A percentile compares a stretch with the other conserved stretches of the same genome.
Evolutionary conservation across 1,140 invertebrate genomes (phyloP).

Genomic region (Tribolium castaneum): DNA sequence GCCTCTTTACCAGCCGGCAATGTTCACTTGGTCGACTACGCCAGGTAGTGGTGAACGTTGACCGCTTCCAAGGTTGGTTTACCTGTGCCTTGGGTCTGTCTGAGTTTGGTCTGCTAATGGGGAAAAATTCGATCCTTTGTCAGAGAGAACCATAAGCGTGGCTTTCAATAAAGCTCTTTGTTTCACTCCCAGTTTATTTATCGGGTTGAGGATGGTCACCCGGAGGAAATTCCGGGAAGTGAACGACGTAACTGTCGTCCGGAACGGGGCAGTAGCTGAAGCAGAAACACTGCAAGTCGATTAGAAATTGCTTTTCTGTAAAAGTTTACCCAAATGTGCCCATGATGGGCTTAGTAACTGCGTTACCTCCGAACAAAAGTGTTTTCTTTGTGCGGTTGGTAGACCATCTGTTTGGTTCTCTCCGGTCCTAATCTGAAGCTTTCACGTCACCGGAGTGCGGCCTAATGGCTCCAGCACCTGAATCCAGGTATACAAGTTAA

Average conservation of each 20-base stretch:
- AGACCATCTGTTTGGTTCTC: conserved; percentile 1
- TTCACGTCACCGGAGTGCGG: not conserved
- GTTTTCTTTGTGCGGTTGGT: conserved; percentile 3
- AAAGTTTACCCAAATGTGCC: not conserved
- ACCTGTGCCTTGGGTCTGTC: conserved; percentile 47
- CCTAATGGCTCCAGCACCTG: not conserved
- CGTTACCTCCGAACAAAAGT: not conserved
- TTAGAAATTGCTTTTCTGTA: too few species aligned
- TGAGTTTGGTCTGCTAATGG: conserved; percentile 45
- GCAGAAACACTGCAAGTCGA: too few species aligned
- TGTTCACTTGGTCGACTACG: conserved; percentile 22
- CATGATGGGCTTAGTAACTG: not conserved
- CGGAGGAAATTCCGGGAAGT: not conserved
- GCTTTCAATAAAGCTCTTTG: not conserved
- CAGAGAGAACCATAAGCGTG: not conserved
- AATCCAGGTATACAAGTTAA: not conserved
- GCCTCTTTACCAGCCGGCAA: not conserved
- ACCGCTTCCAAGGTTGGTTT: conserved; percentile 49
- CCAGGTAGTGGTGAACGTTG: conserved; percentile 44
- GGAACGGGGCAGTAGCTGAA: too few species aligned
- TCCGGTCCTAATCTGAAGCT: not conserved
- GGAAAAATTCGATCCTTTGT: conserved; percentile 43
- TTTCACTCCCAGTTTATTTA: not conserved
- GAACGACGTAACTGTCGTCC: not conserved
- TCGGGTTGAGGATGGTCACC: not conserved